A percentile compares a stretch with the other conserved stretches of the same genome.
These are phyloP conservation scores for Zelleria hepariella DNA, from an alignment of 2,888 invertebrate genomes.

Conservation along the genomic window DNA sequence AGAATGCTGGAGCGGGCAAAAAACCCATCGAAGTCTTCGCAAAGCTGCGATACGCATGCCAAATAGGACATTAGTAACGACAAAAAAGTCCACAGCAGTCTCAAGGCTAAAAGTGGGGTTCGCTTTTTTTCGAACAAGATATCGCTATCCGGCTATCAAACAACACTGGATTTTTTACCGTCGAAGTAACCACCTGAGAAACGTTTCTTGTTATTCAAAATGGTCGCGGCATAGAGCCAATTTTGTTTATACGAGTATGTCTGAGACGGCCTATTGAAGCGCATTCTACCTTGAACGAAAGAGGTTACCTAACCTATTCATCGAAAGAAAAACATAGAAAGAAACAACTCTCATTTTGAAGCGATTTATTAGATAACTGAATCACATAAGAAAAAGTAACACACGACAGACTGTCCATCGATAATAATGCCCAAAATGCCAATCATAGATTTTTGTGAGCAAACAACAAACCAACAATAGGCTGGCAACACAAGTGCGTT, in stretches of 20 bases:
- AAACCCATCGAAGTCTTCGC: too few relatives aligned
- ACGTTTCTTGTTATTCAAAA: neutral
- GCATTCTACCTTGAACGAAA: too few relatives aligned
- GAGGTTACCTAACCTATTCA: too few relatives aligned
- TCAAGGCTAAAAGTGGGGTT: neutral
- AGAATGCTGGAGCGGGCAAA: neutral
- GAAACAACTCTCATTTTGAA: too few relatives aligned
- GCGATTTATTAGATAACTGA: too few relatives aligned
- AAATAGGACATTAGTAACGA: constrained; percentile 18
- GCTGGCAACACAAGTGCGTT: too few relatives aligned
- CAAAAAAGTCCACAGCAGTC: constrained; percentile 18
- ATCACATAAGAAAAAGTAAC: too few relatives aligned
- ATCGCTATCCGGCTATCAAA: neutral
- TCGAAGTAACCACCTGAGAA: neutral
- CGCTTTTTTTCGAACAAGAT: neutral
- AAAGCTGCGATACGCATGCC: constrained; percentile 18
- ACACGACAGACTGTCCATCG: too few relatives aligned
- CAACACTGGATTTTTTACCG: neutral
- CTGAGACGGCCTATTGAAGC: neutral
- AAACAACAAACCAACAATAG: too few relatives aligned
- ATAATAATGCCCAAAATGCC: too few relatives aligned
- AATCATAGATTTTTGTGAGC: too few relatives aligned
- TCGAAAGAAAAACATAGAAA: too few relatives aligned
- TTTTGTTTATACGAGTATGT: neutral
- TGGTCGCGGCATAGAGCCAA: neutral